Evolutionary conservation across 2,113 vertebrate genomes (phyloP).

Genomic region (Emydura subglobosa): DNA sequence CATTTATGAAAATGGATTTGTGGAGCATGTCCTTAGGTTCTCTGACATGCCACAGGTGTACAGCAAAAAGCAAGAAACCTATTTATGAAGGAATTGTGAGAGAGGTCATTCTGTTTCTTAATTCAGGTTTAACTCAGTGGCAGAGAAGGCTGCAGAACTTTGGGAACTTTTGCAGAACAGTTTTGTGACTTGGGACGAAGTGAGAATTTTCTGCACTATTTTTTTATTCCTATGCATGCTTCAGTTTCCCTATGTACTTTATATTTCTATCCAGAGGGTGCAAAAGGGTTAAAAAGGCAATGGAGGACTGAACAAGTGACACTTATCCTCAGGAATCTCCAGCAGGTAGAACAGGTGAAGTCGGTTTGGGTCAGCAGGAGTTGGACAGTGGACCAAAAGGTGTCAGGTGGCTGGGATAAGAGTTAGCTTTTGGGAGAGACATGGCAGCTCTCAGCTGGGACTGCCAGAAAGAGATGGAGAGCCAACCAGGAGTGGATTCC

Average conservation of each 20-base stretch:
- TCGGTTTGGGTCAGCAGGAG: background rate
- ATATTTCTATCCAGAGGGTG: background rate
- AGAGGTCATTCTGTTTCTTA: background rate
- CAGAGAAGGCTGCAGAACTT: background rate
- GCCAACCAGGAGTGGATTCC: background rate
- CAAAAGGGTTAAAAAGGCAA: background rate
- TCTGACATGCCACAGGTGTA: background rate
- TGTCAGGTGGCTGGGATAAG: background rate
- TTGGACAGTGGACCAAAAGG: background rate
- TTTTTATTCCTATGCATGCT: background rate
- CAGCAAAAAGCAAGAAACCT: background rate
- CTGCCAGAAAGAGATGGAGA: background rate
- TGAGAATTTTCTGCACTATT: background rate
- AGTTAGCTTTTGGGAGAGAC: background rate
- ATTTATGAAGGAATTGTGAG: background rate
- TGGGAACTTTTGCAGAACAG: background rate
- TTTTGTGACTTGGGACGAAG: background rate
- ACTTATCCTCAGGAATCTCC: background rate
- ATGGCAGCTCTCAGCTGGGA: background rate
- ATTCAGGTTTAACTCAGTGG: background rate
- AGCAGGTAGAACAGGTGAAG: background rate
- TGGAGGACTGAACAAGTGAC: background rate
- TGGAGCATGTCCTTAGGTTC: background rate
- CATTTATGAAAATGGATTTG: rapidly evolving
- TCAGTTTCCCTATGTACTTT: background rate